Evolutionary conservation across 1,140 invertebrate genomes (phyloP).

Genomic region (Helicorthomorpha holstii): DNA sequence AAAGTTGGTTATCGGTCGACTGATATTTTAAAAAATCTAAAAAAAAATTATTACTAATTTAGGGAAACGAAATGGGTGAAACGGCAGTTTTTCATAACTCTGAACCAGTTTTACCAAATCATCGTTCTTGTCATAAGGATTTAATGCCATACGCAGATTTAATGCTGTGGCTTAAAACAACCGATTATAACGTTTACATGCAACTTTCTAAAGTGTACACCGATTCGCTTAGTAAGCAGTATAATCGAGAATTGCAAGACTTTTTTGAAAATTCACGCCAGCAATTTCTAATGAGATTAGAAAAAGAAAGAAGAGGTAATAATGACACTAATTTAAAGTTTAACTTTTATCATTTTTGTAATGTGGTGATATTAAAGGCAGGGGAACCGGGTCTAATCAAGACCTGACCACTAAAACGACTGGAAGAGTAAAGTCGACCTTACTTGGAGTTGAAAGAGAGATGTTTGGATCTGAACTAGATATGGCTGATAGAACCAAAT

Average conservation of each 20-base stretch:
- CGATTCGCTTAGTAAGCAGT: slow-evolving; percentile 55
- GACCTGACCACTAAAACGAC: slow-evolving; percentile 20
- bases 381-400: slow-evolving; percentile 22
- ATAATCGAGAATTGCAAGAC: slow-evolving; percentile 59
- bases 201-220: slow-evolving; percentile 65
- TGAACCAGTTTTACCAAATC: slow-evolving; percentile 54
- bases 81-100: slow-evolving; percentile 31
- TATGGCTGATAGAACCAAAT: slow-evolving; percentile 34
- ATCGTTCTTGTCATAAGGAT: slow-evolving; percentile 60
- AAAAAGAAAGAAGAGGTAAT: not conserved
- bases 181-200: slow-evolving; percentile 63
- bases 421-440: slow-evolving; percentile 17
- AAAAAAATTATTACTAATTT: not conserved
- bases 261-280: slow-evolving; percentile 61
- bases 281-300: slow-evolving; percentile 9
- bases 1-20: not conserved
- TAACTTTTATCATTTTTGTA: not conserved
- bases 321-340: slow-evolving; percentile 10
- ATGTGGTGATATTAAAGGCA: not conserved
- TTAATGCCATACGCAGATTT: slow-evolving; percentile 67
- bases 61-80: slow-evolving; percentile 49
- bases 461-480: slow-evolving; percentile 36
- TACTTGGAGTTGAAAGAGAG: slow-evolving; percentile 42
- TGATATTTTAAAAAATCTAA: not conserved
- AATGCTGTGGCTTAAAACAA: slow-evolving; percentile 74